Percentiles rank a stretch among this genome's conserved stretches.
Conservation (phyloP, 2,797 vertebrate species). For the Coluber constrictor region DNA sequence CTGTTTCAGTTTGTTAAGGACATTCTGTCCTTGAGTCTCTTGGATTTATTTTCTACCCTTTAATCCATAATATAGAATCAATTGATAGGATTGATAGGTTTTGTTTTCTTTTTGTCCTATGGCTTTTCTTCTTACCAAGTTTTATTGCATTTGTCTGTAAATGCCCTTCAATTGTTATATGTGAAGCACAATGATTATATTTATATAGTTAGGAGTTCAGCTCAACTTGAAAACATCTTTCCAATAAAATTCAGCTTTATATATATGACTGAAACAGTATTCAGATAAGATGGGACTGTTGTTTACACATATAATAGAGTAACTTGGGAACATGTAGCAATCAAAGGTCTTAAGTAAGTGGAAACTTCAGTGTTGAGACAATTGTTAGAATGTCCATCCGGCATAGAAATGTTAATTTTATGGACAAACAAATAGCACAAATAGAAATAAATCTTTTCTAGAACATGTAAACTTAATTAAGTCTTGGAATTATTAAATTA, state of each 20-base stretch:
- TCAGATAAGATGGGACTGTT: not conserved
- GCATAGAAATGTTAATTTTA: not conserved
- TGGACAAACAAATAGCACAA: not conserved
- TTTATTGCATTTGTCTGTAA: not conserved
- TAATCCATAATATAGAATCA: not conserved
- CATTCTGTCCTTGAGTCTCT: conserved; percentile 19
- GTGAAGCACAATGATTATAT: not conserved
- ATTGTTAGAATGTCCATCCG: not conserved
- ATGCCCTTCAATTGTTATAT: not conserved
- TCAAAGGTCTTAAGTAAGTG: not conserved
- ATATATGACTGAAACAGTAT: not conserved
- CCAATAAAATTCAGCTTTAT: not conserved
- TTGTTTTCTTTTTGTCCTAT: not conserved
- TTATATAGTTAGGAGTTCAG: not conserved
- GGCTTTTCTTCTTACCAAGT: not conserved
- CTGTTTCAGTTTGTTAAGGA: conserved; percentile 21
- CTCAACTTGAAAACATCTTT: not conserved
- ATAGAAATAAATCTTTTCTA: not conserved
- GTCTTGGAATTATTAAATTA: not conserved
- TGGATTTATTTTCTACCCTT: not conserved
- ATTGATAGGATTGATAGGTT: not conserved
- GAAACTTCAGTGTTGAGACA: not conserved
- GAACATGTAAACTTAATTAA: not conserved
- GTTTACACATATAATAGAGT: not conserved
- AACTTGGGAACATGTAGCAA: not conserved